These are phyloP conservation scores for Poecilia latipinna DNA, from an alignment of 2,113 vertebrate genomes.

Conservation along the genomic window DNA sequence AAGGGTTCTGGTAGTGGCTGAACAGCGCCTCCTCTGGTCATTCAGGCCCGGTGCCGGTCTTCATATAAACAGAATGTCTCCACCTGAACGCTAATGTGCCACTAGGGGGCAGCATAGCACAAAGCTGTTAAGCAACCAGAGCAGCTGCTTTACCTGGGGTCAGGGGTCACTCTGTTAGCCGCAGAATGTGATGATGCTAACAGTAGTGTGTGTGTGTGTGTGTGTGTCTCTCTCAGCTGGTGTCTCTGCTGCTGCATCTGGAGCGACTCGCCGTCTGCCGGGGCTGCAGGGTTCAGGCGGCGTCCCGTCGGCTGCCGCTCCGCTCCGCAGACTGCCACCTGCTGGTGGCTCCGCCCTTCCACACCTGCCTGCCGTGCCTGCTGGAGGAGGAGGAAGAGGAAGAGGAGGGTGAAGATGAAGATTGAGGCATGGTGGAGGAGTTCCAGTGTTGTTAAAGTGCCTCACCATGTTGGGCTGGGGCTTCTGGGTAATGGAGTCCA, in stretches of 20 bases:
- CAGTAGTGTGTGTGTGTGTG: conserved; percentile 2
- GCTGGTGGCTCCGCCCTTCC: conserved; percentile 11
- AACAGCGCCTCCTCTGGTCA: too few relatives aligned
- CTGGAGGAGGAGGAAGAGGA: conserved; percentile 6
- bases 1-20: too few relatives aligned
- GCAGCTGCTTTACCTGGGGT: too few relatives aligned
- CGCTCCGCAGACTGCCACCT: conserved; percentile 5
- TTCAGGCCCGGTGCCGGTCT: too few relatives aligned
- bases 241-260: conserved; percentile 22
- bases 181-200: conserved; percentile 7
- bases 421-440: background rate
- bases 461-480: background rate
- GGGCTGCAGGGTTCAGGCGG: background rate
- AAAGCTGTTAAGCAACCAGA: too few relatives aligned
- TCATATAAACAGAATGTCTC: too few relatives aligned
- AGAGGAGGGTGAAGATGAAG: background rate
- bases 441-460: background rate
- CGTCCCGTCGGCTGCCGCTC: background rate
- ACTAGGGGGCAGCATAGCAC: too few relatives aligned
- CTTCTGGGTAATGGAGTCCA: conserved; percentile 1
- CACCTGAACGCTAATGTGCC: too few relatives aligned
- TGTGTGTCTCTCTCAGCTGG: conserved; percentile 14
- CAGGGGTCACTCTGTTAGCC: background rate
- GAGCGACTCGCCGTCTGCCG: conserved; percentile 17
- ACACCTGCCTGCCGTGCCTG: conserved; percentile 24